Base-by-base conservation (phyloP, 2,888 invertebrate genomes). In the Netelia inedita region DNA sequence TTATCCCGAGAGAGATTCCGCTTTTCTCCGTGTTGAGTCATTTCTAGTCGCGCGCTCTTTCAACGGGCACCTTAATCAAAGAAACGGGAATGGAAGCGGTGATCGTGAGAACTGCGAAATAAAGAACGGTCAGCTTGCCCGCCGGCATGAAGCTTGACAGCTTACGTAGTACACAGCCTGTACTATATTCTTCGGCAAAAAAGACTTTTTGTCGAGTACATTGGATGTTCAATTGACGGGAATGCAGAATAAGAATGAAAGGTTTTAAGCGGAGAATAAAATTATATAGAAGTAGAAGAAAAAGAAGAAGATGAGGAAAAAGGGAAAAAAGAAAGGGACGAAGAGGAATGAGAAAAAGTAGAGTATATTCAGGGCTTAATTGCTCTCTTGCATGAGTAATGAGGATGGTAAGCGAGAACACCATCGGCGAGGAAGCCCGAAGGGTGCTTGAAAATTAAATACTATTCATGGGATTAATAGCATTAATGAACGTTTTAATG, bases 401-500 rank as follows among this genome's bases (percentile, higher is more conserved):
- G 80, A 84, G 76, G 57, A n/a, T 76, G 68, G 80, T 72, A 78
- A 80, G 57, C 71, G 72, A 76, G 76, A 76, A 72, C 66, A 68
- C 55, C 46, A 55, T 46, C 28, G 28, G 74, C 14, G 69, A 55
- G 23, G 63, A 41, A 59, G 65, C 61, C 59, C 53, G 76, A 46
- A 80, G 79, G 59, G 72, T 72, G 57, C 74, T 80, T 72, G 61
- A 68, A 66, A 80, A 84, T 80, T 76, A 72, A 76, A 84, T 84
- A 76, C 72, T 68, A 84, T 84, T 76, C 73, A 69, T 63, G 35
- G 73, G 72, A 73, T 81, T 74, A 81, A 84, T 84, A 63, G 78
- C 50, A 84, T 79, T 81, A 84, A 63, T 72, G 59, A 76, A 68
- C 61, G 83, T 79, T 79, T 80, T 80, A 81, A 84, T 76, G 76